Evolutionary conservation across 2,888 invertebrate species (phyloP).

Genomic region (Marasmarcha lunaedactyla): DNA sequence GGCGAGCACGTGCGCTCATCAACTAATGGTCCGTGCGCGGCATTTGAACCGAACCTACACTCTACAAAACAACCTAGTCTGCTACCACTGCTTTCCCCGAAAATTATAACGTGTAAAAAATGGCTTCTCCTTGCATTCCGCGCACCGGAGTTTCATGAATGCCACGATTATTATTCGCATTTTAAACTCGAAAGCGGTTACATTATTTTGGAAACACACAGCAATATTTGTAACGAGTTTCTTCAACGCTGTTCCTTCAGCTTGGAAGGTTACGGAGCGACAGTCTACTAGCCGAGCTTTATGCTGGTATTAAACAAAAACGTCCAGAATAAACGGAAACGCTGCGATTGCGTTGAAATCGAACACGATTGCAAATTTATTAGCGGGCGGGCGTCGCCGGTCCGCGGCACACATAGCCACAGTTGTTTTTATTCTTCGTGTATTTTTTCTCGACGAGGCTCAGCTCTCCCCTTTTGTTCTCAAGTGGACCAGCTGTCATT

Average conservation of each 20-base stretch:
- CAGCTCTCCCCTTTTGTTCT: slow-evolving; percentile 69
- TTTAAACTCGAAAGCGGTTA: slow-evolving; percentile 65
- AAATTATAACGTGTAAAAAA: slow-evolving; percentile 70
- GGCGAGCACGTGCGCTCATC: slow-evolving; percentile 64
- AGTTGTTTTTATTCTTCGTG: slow-evolving; percentile 64
- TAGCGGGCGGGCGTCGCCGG: slow-evolving; percentile 45
- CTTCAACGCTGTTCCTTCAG: slow-evolving; percentile 58
- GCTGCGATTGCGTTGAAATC: slow-evolving; percentile 25
- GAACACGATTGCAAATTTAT: slow-evolving; percentile 67
- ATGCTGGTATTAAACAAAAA: too few species aligned
- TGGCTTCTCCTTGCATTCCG: slow-evolving; percentile 64
- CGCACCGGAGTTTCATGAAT: slow-evolving; percentile 66
- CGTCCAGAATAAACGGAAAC: neutral
- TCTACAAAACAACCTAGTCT: slow-evolving; percentile 52
- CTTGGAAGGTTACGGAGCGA: slow-evolving; percentile 33
- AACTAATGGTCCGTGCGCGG: slow-evolving; percentile 72
- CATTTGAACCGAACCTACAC: slow-evolving; percentile 69
- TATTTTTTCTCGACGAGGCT: slow-evolving; percentile 67
- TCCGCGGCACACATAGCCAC: slow-evolving; percentile 39
- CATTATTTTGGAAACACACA: slow-evolving; percentile 64
- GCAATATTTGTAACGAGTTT: slow-evolving; percentile 69
- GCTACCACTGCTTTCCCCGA: slow-evolving; percentile 59
- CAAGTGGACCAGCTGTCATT: slow-evolving; percentile 73
- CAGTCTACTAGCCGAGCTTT: slow-evolving; percentile 5
- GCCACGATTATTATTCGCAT: slow-evolving; percentile 67